Evolutionary conservation across 2,888 invertebrate genomes (phyloP), one percentile per base, ranked within the genome.

Genomic region (Eupithecia subumbrata): DNA sequence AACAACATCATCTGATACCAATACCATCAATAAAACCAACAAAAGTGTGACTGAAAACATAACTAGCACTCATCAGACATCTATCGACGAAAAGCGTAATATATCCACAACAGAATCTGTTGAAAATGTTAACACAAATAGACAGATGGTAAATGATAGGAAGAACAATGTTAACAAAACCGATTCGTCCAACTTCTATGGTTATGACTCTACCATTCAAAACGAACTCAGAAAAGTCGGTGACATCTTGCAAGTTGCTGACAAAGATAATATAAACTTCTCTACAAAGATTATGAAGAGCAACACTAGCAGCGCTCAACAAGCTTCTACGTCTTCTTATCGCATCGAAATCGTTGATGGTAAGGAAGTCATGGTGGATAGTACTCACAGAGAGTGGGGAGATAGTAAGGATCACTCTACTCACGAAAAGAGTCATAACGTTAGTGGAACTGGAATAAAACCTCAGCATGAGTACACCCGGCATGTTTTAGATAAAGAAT

Each of bases 321-420:
- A 96, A 89, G 96, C 95, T 73, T 95, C 96, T 22, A 95, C 95
- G 11, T 95, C 96, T 9, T 96, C 96, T 69, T 96, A 96, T 82
- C 95, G 95, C 5, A 93, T 96, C 76, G 96, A 96, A 91, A 92
- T 96, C 70, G 93, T 96, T 48, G 96, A 96, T 84, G 96, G 96
- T 5, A 95, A 96, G 85, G 96, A 96, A 88, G 90, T 92, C 77
- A 90, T 96, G 56, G 91, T 96, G 16, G 96, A 96, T 78, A 94
- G 95, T 80, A 94, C 95, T 79, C 95, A 95, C 72, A 95, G 96
- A 84, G 96, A 96, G 89, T 95, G 95, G 89, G 96, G 95, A 69
- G 95, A 95, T 76, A 95, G 90, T 83, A 92, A 95, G 82, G 93
- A 94, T 69, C 92, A 91, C 84, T 87, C 92, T 9, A 91, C 94